Percentiles rank a stretch among this genome's conserved stretches.
Evolutionary conservation across 1,140 invertebrate genomes (phyloP).

Genomic region (Drosophila murphyi): DNA sequence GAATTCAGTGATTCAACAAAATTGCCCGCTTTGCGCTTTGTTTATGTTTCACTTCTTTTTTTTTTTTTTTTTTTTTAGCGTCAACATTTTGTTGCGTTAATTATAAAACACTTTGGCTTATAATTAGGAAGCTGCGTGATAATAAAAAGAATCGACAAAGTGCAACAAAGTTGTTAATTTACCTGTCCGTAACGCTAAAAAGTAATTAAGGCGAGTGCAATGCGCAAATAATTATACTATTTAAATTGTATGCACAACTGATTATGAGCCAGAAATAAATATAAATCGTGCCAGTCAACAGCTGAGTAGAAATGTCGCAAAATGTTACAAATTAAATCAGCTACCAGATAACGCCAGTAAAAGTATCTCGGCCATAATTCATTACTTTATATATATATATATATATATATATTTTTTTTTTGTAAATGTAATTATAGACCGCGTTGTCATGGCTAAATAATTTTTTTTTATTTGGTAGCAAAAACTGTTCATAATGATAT

Average conservation of each 20-base stretch:
- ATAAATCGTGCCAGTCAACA: constrained; percentile 28
- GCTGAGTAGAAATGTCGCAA: constrained; percentile 49
- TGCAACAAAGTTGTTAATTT: constrained; percentile 63
- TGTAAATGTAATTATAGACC: constrained; percentile 37
- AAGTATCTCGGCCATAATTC: constrained; percentile 33
- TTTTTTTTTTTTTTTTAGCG: constrained; percentile 23
- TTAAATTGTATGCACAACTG: constrained; percentile 54
- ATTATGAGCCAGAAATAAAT: constrained; percentile 48
- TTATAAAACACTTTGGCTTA: constrained; percentile 68
- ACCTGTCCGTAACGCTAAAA: constrained; percentile 52
- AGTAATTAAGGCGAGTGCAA: constrained; percentile 34
- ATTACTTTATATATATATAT: constrained; percentile 8
- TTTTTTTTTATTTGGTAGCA: constrained; percentile 27
- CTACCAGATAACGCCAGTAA: constrained; percentile 27
- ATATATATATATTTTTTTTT: constrained; percentile 11
- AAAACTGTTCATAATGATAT: constrained; percentile 41
- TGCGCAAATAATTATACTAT: constrained; percentile 43
- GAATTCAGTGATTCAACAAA: constrained; percentile 36
- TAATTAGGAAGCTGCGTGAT: constrained; percentile 64
- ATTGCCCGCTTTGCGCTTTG: constrained; percentile 14
- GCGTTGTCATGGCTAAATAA: constrained; percentile 54
- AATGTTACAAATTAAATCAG: constrained; percentile 46
- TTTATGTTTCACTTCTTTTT: constrained; percentile 23
- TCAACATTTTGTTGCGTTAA: constrained; percentile 35
- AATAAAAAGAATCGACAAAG: constrained; percentile 59